Evolutionary conservation across 1,140 invertebrate genomes (phyloP), one percentile per base, ranked within the genome.

Genomic region (Geopemphigus sp.): DNA sequence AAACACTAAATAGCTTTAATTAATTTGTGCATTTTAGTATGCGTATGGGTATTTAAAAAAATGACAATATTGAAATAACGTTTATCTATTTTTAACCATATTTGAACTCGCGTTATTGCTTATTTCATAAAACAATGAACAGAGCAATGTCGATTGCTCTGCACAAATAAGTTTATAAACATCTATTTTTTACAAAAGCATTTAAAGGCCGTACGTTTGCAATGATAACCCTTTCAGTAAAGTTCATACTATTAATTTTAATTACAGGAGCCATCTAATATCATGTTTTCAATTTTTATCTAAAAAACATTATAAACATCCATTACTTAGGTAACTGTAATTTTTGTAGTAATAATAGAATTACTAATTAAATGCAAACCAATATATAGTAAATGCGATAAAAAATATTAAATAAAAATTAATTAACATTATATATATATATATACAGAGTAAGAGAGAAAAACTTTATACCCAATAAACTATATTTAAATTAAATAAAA

Each of bases 201-300:
- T 76, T 76, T 17, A 59, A n/a, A 59, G 56, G n/a, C 19, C 24
- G 39, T 59, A 63, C 15, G 39, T 26, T 26, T 45, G 24, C 1
- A 61, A 29, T 50, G 74, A 78, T 78, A 78, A 78, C 74, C 74
- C n/a, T 11, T 61, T 14, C 5, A 72, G 22, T 24, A 22, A 73
- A 76, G 56, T 61, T 78, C 57, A 78, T 47, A 19, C 29, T 54
- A 59, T 74, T 74, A 59, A 59, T 76, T 76, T 76, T 76, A 76
- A 76, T 45, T 76, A 78, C 32, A 78, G 10, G 57, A 63, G 74
- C 74, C 56, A 78, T 39, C 32, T 8, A 39, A 39, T 8, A 39
- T 50, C 32, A 10, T 26, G 12, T 63, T 29, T 59, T 78, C 10
- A 29, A 50, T 50, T 29, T 26, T 54, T 17, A 68, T 50, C 22